phyloP scores from a whole-genome alignment of 2,888 invertebrate species.

The Epirrhoe tristata region DNA sequence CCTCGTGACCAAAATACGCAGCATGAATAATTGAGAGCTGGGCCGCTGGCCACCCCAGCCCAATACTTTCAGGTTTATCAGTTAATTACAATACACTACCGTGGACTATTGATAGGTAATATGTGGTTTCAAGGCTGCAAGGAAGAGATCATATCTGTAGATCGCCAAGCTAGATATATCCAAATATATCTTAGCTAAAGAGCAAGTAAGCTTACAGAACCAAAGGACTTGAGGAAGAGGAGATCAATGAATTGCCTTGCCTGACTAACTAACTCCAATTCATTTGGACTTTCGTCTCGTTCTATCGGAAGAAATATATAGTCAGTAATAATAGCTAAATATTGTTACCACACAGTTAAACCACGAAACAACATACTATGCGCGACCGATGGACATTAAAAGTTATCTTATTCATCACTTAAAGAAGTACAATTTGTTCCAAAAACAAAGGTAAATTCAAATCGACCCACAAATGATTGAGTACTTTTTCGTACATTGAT shows the following conservation, averaged over 20 bases:
- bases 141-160: constrained; percentile 12
- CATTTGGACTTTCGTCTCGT: too few species aligned
- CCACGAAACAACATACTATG: too few species aligned
- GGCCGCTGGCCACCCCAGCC: constrained; percentile 51
- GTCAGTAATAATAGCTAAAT: too few species aligned
- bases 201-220: too few species aligned
- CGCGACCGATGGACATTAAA: neutral
- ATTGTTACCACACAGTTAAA: too few species aligned
- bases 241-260: too few species aligned
- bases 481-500: constrained; percentile 58
- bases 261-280: too few species aligned
- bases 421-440: neutral
- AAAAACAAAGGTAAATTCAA: neutral
- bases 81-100: constrained; percentile 56
- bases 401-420: neutral
- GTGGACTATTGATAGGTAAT: constrained; percentile 44
- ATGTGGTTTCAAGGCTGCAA: constrained; percentile 41
- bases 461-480: constrained; percentile 49
- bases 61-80: constrained; percentile 64
- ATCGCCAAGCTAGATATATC: too few species aligned
- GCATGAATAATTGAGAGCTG: constrained; percentile 76
- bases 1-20: constrained; percentile 82
- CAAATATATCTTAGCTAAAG: neutral
- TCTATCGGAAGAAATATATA: too few species aligned
- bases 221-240: too few species aligned